phyloP scores from a whole-genome alignment of 2,113 vertebrate genomes.

The Pantherophis guttatus region DNA sequence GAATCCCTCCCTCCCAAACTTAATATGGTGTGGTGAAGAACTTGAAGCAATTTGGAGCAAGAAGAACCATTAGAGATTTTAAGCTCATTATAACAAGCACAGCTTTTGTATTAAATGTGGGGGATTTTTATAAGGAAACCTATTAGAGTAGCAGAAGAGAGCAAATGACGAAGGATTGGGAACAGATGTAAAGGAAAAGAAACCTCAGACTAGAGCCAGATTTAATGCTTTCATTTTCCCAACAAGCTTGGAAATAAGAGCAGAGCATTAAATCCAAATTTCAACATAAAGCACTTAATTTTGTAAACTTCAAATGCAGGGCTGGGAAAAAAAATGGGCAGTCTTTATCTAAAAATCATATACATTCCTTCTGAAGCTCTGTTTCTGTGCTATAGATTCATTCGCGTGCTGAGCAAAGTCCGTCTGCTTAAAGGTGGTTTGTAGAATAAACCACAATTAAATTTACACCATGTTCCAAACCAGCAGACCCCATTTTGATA shows the following conservation, averaged over 20 bases:
- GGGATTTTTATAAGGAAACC: slow-evolving; percentile 52
- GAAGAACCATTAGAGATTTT: slow-evolving; percentile 45
- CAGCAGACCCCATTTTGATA: background rate
- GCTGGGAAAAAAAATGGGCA: background rate
- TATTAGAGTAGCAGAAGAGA: slow-evolving; percentile 57
- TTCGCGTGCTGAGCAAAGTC: background rate
- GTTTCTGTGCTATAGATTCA: background rate
- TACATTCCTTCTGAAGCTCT: background rate
- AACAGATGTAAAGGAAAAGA: slow-evolving; percentile 54
- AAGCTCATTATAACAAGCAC: slow-evolving; percentile 57
- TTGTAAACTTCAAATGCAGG: background rate
- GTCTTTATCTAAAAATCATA: background rate
- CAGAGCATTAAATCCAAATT: background rate
- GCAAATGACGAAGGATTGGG: slow-evolving; percentile 63
- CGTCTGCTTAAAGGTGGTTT: background rate
- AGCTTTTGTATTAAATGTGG: slow-evolving; percentile 19
- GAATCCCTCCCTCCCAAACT: slow-evolving; percentile 48
- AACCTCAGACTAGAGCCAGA: slow-evolving; percentile 39
- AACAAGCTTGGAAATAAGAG: slow-evolving; percentile 41
- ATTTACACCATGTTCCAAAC: background rate
- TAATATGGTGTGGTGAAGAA: slow-evolving; percentile 37
- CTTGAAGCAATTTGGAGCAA: slow-evolving; percentile 49
- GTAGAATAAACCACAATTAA: background rate
- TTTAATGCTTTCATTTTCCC: slow-evolving; percentile 56
- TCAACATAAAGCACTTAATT: background rate